Conservation (phyloP, 2,888 invertebrate species). For the Synergus itoensis region DNA sequence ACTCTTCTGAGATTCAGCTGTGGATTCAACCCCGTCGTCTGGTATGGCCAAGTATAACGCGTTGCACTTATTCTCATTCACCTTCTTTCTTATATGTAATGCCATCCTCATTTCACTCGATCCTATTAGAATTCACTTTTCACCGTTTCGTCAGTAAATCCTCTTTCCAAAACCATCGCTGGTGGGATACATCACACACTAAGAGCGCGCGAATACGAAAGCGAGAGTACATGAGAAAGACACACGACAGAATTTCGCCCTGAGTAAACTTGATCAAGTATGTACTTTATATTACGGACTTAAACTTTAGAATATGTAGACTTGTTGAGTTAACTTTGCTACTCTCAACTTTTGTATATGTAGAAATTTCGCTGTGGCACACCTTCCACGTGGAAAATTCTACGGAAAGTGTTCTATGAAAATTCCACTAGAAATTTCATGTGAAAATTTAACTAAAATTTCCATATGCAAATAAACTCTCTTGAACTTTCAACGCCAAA, state of each 20-base stretch:
- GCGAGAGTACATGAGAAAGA: conserved; percentile 10
- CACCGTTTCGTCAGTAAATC: conserved; percentile 47
- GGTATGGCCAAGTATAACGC: conserved; percentile 58
- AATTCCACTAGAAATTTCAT: no score
- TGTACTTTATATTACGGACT: neutral
- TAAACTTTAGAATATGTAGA: neutral
- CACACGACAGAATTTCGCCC: conserved; percentile 21
- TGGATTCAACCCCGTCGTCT: conserved; percentile 49
- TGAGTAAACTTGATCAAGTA: neutral
- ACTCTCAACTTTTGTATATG: neutral
- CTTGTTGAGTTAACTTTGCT: neutral
- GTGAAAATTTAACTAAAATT: no score
- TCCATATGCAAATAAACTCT: no score
- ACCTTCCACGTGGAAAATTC: no score
- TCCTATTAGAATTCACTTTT: conserved; percentile 42
- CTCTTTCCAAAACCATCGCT: conserved; percentile 44
- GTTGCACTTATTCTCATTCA: conserved; percentile 57
- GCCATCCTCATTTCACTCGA: conserved; percentile 30
- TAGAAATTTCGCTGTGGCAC: no score
- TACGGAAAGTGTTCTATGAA: no score
- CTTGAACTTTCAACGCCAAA: no score
- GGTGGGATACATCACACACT: conserved; percentile 13
- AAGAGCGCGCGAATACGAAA: neutral
- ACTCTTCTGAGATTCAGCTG: conserved; percentile 45
- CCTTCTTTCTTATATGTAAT: conserved; percentile 5